These are phyloP conservation scores for Chloroclystis v-ata DNA, from an alignment of 2,888 invertebrate genomes.

Conservation along the genomic window DNA sequence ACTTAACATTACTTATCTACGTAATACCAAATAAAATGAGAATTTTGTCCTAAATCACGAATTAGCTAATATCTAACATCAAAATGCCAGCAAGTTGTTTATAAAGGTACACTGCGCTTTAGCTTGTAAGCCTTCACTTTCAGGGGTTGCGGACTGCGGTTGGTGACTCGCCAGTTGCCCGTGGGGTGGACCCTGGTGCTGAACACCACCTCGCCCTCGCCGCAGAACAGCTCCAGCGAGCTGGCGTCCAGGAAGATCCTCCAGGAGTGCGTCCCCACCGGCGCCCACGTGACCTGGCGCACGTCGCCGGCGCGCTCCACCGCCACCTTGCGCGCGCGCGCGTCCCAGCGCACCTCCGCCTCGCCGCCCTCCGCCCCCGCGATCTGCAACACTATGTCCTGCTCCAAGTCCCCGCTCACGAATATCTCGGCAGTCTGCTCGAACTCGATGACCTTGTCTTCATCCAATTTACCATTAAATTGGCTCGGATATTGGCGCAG, in stretches of 20 bases:
- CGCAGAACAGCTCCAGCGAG: conserved; percentile 67
- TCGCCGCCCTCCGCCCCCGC: conserved; percentile 47
- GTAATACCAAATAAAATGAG: conserved; percentile 4
- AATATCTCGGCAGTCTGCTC: conserved; percentile 56
- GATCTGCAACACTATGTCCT: conserved; percentile 51
- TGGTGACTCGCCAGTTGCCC: conserved; percentile 57
- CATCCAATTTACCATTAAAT: conserved; percentile 36
- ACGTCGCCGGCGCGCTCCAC: conserved; percentile 56
- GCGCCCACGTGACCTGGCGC: conserved; percentile 62
- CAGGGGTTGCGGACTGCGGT: conserved; percentile 49
- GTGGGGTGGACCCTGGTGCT: conserved; percentile 60
- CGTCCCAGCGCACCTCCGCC: conserved; percentile 50
- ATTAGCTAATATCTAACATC: background rate
- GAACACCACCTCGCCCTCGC: conserved; percentile 68
- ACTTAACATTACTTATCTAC: background rate
- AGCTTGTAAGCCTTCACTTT: conserved; percentile 49
- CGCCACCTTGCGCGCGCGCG: conserved; percentile 45
- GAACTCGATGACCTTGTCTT: conserved; percentile 37
- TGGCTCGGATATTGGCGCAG: conserved; percentile 41
- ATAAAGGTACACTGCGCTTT: conserved; percentile 52
- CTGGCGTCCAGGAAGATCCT: conserved; percentile 64
- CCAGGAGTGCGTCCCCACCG: conserved; percentile 44
- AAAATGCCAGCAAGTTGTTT: too few species aligned
- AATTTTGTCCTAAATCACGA: background rate
- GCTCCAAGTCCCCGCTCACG: conserved; percentile 42